Base-by-base conservation (phyloP, 1,140 invertebrate genomes). In the Vanessa tameamea region DNA sequence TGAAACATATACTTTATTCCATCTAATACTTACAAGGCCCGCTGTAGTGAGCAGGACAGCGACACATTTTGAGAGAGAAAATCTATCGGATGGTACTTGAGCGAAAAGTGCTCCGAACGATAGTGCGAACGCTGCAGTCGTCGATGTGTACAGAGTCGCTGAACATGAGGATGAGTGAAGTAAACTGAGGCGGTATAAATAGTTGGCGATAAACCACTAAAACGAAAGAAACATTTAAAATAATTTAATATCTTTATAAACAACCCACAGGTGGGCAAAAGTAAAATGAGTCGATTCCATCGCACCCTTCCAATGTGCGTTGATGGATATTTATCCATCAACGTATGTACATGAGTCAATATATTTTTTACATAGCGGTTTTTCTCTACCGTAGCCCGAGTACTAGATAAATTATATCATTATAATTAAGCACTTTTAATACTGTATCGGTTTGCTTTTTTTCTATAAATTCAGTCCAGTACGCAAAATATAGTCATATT, bases 131-230 rank as follows among this genome's bases (percentile, higher is more conserved):
- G 88, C 87, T 8, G 85, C 85, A 2, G 84, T 80, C 1, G 87
- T 83, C 13, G 90, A 90, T 57, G 85, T 84, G 78, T 89, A 91
- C n/a, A 88, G 78, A 0, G 85, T 87, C 3, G 88, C 84, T 1
- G 89, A 85, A 9, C 83, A 82, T 2, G 87, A 74, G 0, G 79
- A 72, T 15, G 85, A 83, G 75, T 90, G 78, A 43, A 89, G 72
- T 31, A 92, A 57, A 59, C 89, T 90, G 48, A 92, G 77, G 7
- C 90, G 88, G 70, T 92, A 92, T 14, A 92, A 73, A 71, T 92
- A 92, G 75, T 92, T 92, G 69, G 90, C 87, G 82, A 90, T 82
- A 82, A 92, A 92, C 90, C 90, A 92, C 90, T 92, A 84, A 0
- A 89, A 90, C 64, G 64, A 63, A 57, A 76, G 70, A 43, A 64